These are phyloP conservation scores for Pionites leucogaster DNA, from an alignment of 2,113 vertebrate genomes.

Conservation along the genomic window DNA sequence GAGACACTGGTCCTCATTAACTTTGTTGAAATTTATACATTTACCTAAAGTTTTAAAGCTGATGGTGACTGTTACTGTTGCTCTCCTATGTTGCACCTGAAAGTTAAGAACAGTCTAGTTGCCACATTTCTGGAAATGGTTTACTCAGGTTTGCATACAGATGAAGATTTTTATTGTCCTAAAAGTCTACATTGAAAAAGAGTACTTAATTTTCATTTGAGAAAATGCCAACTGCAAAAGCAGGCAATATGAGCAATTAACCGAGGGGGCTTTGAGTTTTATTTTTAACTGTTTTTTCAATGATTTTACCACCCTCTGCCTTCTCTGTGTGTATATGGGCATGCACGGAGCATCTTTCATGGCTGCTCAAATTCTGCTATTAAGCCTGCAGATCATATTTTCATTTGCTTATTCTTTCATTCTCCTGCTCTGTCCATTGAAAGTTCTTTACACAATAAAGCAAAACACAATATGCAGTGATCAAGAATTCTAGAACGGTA, in stretches of 20 bases:
- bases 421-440: not conserved
- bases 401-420: not conserved
- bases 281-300: not conserved
- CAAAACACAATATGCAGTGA: not conserved
- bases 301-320: not conserved
- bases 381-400: not conserved
- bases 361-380: not conserved
- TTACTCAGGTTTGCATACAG: not conserved
- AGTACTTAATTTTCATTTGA: not conserved
- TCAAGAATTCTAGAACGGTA: not conserved
- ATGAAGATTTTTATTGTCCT: not conserved
- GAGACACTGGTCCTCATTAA: not conserved
- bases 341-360: not conserved
- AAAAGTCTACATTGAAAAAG: not conserved
- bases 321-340: not conserved
- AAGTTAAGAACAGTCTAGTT: not conserved
- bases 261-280: not conserved
- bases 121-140: not conserved
- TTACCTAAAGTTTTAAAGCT: not conserved
- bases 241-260: not conserved
- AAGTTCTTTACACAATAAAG: not conserved
- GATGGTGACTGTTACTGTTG: not conserved
- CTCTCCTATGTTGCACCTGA: not conserved
- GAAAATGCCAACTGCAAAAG: not conserved
- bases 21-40: not conserved